Percentiles rank a stretch among this genome's conserved stretches.
Evolutionary conservation across 2,888 invertebrate species (phyloP).

Genomic region (Eilema sororculum): DNA sequence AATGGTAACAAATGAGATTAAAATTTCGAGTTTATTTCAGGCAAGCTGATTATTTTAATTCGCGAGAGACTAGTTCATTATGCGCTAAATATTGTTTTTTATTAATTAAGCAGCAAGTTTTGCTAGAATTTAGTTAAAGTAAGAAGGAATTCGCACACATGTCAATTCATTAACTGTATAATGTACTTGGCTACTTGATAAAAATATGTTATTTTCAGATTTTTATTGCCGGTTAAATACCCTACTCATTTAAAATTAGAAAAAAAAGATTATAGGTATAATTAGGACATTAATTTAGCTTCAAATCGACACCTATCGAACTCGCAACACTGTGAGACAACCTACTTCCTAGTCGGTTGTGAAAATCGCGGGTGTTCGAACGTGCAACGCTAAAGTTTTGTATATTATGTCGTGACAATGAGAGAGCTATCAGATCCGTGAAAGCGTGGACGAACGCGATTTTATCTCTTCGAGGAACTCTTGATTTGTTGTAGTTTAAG

Average conservation of each 20-base stretch:
- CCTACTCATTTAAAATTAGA: not conserved
- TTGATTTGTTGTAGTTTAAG: conserved; percentile 85
- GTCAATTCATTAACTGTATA: not conserved
- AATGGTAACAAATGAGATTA: conserved; percentile 48
- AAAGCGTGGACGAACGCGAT: conserved; percentile 45
- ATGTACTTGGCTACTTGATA: not conserved
- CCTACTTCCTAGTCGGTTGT: not conserved
- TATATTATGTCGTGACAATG: conserved; percentile 44
- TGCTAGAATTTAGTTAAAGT: not conserved
- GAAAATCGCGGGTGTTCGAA: not conserved
- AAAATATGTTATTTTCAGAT: conserved; percentile 1
- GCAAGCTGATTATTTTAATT: conserved; percentile 19
- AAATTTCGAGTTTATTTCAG: conserved; percentile 42
- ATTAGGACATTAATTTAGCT: conserved; percentile 16
- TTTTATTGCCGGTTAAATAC: not conserved
- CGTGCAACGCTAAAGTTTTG: conserved; percentile 25
- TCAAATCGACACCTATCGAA: not conserved
- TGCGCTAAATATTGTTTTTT: not conserved
- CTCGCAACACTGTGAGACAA: not conserved
- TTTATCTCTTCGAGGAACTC: conserved; percentile 85
- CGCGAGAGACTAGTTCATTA: conserved; percentile 13
- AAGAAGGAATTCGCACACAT: not conserved
- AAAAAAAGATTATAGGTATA: not conserved
- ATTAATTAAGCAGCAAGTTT: not conserved
- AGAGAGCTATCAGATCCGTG: conserved; percentile 68